Conservation (phyloP, 2,888 invertebrate genomes). For the Pachymerium ferrugineum region DNA sequence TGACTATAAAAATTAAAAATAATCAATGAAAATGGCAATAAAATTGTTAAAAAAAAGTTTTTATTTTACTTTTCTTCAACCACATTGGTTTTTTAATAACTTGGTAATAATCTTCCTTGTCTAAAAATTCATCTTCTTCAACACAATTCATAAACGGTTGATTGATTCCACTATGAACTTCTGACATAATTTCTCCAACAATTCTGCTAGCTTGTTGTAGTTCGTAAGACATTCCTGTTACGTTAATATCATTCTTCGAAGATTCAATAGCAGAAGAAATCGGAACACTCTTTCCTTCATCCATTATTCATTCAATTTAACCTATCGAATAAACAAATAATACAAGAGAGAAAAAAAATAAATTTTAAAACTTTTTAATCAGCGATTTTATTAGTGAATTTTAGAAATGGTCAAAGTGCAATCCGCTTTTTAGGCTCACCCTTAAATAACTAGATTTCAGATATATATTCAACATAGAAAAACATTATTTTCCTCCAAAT, state of each 20-base stretch:
- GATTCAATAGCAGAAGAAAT: no score
- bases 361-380: no score
- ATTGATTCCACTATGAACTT: conserved; percentile 46
- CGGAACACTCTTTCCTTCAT: no score
- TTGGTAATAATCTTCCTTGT: conserved; percentile 48
- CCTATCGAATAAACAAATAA: no score
- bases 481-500: no score
- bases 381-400: no score
- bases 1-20: conserved; percentile 44
- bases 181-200: conserved; percentile 47
- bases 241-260: background rate
- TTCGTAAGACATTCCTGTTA: conserved; percentile 1
- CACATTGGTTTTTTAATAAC: conserved; percentile 51
- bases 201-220: conserved; percentile 44
- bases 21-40: conserved; percentile 29
- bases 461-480: no score
- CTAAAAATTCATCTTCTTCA: conserved; percentile 46
- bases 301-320: no score
- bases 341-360: no score
- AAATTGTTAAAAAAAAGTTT: conserved; percentile 36
- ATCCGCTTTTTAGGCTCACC: no score
- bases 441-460: no score
- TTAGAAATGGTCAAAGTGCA: no score
- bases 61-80: conserved; percentile 49
- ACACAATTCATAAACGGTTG: conserved; percentile 48